Percentiles rank a stretch among this genome's conserved stretches.
Conservation (phyloP, 2,797 vertebrate genomes). For the Halcyon leucocephala region DNA sequence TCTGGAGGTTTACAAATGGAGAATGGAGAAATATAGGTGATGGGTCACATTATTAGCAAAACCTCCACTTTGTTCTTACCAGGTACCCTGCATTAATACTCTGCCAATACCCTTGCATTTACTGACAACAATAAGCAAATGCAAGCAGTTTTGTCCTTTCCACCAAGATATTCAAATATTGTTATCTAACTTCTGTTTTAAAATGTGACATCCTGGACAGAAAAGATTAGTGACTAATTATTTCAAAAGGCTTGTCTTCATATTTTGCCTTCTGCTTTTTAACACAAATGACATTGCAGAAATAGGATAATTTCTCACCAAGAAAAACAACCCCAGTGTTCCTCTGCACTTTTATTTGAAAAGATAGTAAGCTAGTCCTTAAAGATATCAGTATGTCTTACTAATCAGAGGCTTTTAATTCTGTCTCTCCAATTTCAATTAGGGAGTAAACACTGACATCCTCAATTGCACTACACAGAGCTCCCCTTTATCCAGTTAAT, state of each 20-base stretch:
- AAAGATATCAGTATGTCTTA: not conserved
- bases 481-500: slow-evolving; percentile 52
- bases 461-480: not conserved
- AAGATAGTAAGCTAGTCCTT: not conserved
- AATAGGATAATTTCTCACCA: not conserved
- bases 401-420: slow-evolving; percentile 52
- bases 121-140: not conserved
- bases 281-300: rapidly evolving
- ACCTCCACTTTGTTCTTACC: not conserved
- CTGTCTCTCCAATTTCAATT: slow-evolving; percentile 60
- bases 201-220: not conserved
- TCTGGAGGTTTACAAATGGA: not conserved
- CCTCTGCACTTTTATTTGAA: not conserved
- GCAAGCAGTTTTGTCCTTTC: not conserved
- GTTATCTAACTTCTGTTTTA: not conserved
- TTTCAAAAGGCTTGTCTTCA: not conserved
- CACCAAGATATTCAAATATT: not conserved
- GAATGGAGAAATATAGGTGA: not conserved
- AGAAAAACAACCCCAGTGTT: not conserved
- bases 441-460: slow-evolving; percentile 35
- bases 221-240: not conserved
- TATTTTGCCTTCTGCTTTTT: not conserved
- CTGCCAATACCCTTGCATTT: not conserved
- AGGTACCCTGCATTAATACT: not conserved
- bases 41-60: not conserved